Base-by-base conservation (phyloP, 2,888 invertebrate genomes). In the Exocentrus adspersus region DNA sequence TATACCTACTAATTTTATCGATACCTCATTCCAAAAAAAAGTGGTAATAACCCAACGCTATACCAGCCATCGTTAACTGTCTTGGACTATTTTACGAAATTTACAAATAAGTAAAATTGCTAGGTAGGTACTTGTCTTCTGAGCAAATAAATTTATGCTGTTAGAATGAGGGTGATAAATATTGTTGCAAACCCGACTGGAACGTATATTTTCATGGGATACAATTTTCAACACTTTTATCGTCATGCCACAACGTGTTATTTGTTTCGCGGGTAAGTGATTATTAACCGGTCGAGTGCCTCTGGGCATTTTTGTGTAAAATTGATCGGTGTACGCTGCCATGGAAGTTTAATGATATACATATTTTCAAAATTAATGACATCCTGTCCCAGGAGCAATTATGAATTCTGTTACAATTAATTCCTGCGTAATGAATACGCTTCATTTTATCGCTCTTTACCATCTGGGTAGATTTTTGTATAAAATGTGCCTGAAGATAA, bases 221-320 rank as follows among this genome's bases (percentile, higher is more conserved):
- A 51, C 19, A 32, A 32, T 32, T 51, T 51, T 51, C 28, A 51
- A 32, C 51, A 51, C 32, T 51, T 50, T 30, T 51, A 51, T 51
- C 17, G 17, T 14, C 9, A n/a, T 32, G 30, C 16, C 19, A 51
- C 51, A 51, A 51, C 51, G 37, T 48, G 28, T 24, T 24, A 24
- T 51, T 51, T 50, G 17, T 50, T 51, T 51, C 32, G 16, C 19
- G 51, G 51, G 10, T 50, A 32, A 50, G 30, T 37, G 51, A 51
- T 51, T 51, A 32, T 32, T 32, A 51, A 30, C 32, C 17, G 51
- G 17, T 17, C n/a, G 51, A 32, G 19, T 12, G 19, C 19, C 51
- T 12, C 32, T 14, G 30, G 9, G 17, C 51, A 32, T 37, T 51
- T 51, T 32, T 32, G 51, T 32, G 51, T 30, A 51, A 51, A 51